Conservation (phyloP, 2,888 invertebrate genomes). For the Sphaeridia pumilis region DNA sequence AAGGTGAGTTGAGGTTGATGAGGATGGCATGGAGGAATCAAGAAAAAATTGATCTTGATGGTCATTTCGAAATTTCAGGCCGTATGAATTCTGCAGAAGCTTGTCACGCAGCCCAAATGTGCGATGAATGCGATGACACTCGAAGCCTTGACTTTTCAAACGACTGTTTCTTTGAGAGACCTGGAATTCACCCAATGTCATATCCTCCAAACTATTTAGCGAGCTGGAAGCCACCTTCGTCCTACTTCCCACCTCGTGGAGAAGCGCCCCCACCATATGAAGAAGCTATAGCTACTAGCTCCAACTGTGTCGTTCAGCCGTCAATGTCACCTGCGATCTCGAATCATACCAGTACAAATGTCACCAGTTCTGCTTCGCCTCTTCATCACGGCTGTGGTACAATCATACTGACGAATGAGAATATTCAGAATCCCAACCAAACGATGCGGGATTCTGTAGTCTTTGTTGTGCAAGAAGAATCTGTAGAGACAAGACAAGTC, state of each 20-base stretch:
- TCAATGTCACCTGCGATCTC: conserved; percentile 4
- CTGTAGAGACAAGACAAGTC: too few relatives aligned
- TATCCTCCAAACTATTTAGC: conserved; percentile 53
- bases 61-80: conserved; percentile 15
- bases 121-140: conserved; percentile 34
- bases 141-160: conserved; percentile 32
- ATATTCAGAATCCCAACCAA: conserved; percentile 12
- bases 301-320: conserved; percentile 37
- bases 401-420: conserved; percentile 21
- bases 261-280: conserved; percentile 84
- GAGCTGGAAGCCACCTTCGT: conserved; percentile 68
- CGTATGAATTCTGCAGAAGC: conserved; percentile 30
- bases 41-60: too few relatives aligned
- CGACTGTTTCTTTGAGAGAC: conserved; percentile 26
- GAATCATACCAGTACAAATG: background rate
- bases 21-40: too few relatives aligned
- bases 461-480: too few relatives aligned
- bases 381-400: background rate
- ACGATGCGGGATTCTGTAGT: too few relatives aligned
- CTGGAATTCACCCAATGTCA: conserved; percentile 11
- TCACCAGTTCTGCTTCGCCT: background rate
- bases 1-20: conserved; percentile 47
- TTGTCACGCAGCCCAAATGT: conserved; percentile 29
- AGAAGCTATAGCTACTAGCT: conserved; percentile 63
- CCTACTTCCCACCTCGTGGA: conserved; percentile 63